Conservation (phyloP, 2,113 vertebrate species). For the Hemiprocne comata region DNA sequence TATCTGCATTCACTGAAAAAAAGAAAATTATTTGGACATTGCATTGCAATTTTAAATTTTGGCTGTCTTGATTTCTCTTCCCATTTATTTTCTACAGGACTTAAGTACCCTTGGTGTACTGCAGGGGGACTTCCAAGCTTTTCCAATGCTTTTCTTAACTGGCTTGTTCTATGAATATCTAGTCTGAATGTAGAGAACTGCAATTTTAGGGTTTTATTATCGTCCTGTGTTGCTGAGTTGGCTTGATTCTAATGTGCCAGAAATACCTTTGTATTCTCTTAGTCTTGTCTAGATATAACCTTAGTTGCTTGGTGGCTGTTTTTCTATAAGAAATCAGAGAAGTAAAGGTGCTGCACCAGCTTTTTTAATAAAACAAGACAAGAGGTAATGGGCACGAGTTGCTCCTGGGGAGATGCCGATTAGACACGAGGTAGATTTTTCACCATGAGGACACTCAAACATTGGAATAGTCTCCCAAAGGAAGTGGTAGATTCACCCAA, state of each 20-base stretch:
- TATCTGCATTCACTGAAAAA: not conserved
- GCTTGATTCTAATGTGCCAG: not conserved
- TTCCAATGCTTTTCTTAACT: not conserved
- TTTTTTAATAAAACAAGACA: not conserved
- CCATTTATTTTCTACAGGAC: not conserved
- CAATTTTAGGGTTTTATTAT: not conserved
- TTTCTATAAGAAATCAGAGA: not conserved
- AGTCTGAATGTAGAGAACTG: not conserved
- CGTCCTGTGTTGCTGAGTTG: not conserved
- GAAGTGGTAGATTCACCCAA: too few species aligned
- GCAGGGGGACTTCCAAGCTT: not conserved
- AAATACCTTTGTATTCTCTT: not conserved
- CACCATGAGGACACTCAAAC: too few species aligned
- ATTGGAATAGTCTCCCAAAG: too few species aligned
- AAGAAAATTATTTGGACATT: not conserved
- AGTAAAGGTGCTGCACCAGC: not conserved
- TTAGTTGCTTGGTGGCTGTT: not conserved
- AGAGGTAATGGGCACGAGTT: too few species aligned
- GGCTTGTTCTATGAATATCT: not conserved
- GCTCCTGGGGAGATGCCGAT: too few species aligned
- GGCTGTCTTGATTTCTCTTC: not conserved
- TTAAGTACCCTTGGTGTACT: not conserved
- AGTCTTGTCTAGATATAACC: not conserved
- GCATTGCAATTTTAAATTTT: not conserved
- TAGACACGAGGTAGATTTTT: too few species aligned